These are phyloP conservation scores for Astreopora myriophthalma DNA, from an alignment of 64 coral and sea anemone genomes.

Conservation along the genomic window DNA sequence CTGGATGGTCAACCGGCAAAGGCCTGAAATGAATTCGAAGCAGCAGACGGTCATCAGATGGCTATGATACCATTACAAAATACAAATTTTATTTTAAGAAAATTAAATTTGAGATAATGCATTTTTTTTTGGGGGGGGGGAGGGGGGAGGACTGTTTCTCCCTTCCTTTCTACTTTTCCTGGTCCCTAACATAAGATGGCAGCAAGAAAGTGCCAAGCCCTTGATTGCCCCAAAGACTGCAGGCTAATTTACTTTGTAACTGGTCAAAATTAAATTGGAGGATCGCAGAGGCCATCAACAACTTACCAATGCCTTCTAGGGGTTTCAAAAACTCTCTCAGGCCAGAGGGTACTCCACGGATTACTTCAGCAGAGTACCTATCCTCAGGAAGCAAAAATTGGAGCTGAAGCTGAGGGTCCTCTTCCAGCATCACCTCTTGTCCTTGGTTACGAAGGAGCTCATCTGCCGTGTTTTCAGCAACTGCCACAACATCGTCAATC, in stretches of 20 bases:
- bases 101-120: too few species aligned
- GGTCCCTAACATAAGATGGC: too few species aligned
- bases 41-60: not conserved
- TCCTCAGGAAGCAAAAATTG: conserved; percentile 94
- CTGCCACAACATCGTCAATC: conserved; percentile 77
- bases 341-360: conserved; percentile 92
- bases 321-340: conserved; percentile 92
- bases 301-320: conserved; percentile 63
- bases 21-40: conserved; percentile 22
- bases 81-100: too few species aligned
- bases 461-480: conserved; percentile 97
- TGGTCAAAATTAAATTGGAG: not conserved
- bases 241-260: too few species aligned
- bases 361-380: conserved; percentile 93
- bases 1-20: conserved; percentile 84
- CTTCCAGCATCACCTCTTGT: conserved; percentile 80
- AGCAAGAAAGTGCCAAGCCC: too few species aligned
- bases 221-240: too few species aligned
- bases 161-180: too few species aligned
- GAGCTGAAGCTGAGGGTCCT: conserved; percentile 86
- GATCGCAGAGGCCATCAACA: not conserved
- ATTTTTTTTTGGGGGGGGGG: too few species aligned
- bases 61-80: too few species aligned
- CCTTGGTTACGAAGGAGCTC: conserved; percentile 84
- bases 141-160: too few species aligned